Conservation (phyloP, 2,113 vertebrate species). For the Rhizomys pruinosus region DNA sequence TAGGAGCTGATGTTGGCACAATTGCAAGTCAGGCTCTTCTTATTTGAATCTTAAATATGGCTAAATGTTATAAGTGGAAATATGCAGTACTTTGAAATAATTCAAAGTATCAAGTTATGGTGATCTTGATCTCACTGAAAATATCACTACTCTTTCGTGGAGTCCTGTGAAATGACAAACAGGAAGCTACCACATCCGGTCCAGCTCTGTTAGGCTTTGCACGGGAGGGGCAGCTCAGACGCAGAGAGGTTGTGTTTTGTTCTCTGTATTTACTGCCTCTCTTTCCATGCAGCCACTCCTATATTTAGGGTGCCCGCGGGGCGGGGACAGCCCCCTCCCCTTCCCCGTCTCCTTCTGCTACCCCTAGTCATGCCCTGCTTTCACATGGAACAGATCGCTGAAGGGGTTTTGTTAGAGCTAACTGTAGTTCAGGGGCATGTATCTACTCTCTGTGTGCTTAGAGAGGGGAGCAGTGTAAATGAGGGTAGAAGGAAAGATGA, state of each 20-base stretch:
- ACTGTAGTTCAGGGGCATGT: neutral
- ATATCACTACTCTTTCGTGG: neutral
- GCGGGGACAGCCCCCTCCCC: neutral
- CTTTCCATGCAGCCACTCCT: neutral
- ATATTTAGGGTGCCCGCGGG: neutral
- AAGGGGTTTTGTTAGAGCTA: neutral
- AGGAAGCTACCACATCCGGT: slow-evolving; percentile 46
- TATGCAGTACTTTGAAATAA: slow-evolving; percentile 26
- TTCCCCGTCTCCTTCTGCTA: neutral
- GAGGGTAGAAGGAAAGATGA: neutral
- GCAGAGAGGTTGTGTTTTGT: neutral
- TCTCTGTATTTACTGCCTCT: neutral
- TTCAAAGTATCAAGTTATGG: neutral
- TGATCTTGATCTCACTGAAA: neutral
- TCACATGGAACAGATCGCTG: neutral
- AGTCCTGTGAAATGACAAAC: slow-evolving; percentile 47
- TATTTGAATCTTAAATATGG: neutral
- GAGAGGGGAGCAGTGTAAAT: neutral
- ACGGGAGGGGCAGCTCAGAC: neutral
- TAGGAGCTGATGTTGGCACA: neutral
- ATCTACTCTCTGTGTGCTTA: neutral
- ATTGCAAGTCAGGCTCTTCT: neutral
- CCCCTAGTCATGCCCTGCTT: fast-evolving
- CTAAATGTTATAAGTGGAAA: neutral
- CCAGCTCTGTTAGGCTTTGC: slow-evolving; percentile 2